phyloP scores from a whole-genome alignment of 1,140 invertebrate species.

The Megalopta genalis region DNA sequence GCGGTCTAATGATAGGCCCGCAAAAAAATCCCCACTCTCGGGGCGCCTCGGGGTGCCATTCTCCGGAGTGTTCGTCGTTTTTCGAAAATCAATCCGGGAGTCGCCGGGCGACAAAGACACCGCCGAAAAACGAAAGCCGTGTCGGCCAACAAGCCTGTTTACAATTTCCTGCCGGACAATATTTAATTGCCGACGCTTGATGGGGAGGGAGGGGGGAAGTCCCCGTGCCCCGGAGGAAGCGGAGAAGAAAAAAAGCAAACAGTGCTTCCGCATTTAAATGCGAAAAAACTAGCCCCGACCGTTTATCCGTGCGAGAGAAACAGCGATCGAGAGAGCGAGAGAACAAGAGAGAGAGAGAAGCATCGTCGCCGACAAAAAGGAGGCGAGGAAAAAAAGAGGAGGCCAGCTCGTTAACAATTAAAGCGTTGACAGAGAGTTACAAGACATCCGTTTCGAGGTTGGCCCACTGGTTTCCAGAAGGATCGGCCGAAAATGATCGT shows the following conservation, averaged over 20 bases:
- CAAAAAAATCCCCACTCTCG: too few species aligned
- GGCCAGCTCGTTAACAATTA: constrained; percentile 37
- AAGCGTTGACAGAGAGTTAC: constrained; percentile 18
- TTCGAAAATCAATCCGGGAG: too few species aligned
- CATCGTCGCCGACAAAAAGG: not conserved
- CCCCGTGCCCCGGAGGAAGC: not conserved
- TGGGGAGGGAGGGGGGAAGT: too few species aligned
- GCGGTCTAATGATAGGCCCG: too few species aligned
- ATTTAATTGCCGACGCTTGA: not conserved
- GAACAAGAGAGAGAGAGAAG: not conserved
- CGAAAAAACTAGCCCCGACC: not conserved
- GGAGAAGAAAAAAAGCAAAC: not conserved
- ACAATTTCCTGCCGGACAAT: not conserved
- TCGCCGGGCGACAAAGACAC: not conserved
- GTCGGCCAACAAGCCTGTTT: not conserved
- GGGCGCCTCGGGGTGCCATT: too few species aligned
- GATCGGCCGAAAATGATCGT: constrained; percentile 41
- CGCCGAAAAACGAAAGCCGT: not conserved
- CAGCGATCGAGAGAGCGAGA: not conserved
- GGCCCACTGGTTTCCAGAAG: constrained; percentile 36
- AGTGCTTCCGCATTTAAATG: constrained; percentile 10
- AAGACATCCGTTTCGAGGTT: not conserved
- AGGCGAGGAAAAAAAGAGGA: not conserved
- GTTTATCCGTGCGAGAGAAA: not conserved
- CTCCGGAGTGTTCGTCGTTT: too few species aligned